Conservation (phyloP, 2,888 invertebrate genomes). For the Colostygia pectinataria region DNA sequence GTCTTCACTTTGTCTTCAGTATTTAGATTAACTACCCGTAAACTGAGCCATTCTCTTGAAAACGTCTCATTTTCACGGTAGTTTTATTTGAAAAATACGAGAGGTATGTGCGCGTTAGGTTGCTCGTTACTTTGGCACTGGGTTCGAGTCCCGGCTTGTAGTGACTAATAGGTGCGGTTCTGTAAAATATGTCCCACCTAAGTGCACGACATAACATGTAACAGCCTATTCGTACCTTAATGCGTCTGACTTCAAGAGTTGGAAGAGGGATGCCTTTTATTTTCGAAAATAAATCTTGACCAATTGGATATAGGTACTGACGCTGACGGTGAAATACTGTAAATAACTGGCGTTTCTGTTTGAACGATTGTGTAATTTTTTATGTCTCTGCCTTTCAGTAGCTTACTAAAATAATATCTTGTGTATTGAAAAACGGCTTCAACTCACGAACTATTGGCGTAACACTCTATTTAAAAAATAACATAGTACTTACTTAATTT, state of each 20-base stretch:
- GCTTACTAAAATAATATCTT: no score
- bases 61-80: conserved; percentile 53
- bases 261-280: conserved; percentile 20
- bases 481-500: no score
- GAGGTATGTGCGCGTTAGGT: conserved; percentile 64
- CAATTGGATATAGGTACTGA: background rate
- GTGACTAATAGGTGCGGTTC: conserved; percentile 60
- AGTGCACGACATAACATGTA: conserved; percentile 52
- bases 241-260: conserved; percentile 33
- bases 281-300: conserved; percentile 10
- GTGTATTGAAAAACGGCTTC: no score
- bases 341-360: no score
- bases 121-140: conserved; percentile 59
- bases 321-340: no score
- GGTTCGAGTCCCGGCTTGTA: conserved; percentile 51
- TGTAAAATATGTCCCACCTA: conserved; percentile 58
- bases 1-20: conserved; percentile 1
- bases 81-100: conserved; percentile 63
- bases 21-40: conserved; percentile 10
- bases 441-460: background rate
- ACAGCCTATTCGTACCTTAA: conserved; percentile 44
- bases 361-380: no score
- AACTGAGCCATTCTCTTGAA: conserved; percentile 9
- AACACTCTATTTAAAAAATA: background rate
- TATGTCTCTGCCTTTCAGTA: no score